Evolutionary conservation across 2,888 invertebrate genomes (phyloP), one percentile per base, ranked within the genome.

Genomic region (Rhynchonema sp.): DNA sequence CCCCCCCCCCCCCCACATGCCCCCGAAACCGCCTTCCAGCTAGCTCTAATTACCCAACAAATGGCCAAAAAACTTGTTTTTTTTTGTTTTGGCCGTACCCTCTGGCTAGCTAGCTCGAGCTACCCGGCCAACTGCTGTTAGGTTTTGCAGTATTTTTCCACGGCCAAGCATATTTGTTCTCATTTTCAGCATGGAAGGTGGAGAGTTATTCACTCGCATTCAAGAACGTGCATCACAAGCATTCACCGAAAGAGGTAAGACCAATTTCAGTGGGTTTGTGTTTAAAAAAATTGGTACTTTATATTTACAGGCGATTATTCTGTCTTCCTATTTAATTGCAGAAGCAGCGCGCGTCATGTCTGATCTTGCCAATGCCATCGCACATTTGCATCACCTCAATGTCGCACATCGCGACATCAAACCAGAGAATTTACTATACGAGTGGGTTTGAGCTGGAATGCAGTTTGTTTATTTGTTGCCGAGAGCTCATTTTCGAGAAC

Each of bases 371-470:
- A 84, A 86, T 56, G 94, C 96, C 0, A 88, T 96, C 0, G 84
- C 86, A 63, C 88, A 86, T 75, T 79, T 98, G 58, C 98, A 98
- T 78, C 84, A 86, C 72, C 83, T 85, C 72, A 85, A 91, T 76
- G 92, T 96, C 66, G 96, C 96, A 30, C 96, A 98, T 75, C 80
- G 96, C 64, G 96, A 98, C 78, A 82, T 98, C 67, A 98, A 98
- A 74, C 80, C 80, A 13, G 96, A 96, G 78, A 98, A 98, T 78
- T 79, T 98, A 56, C 78, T 98, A 1, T 96, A 92, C 76, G 84
- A 87, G 64, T 65, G 9, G 13, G 54, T 54, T 3, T 26, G n/a
- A 13, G 38, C 38, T 38, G 38, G 38, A 13, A 13, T 38, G 38
- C 6, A 38, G 17, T 17, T 38, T 38, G 38, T 38, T 38, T 38